Evolutionary conservation across 2,113 vertebrate genomes (phyloP).

Genomic region (Mobula hypostoma): DNA sequence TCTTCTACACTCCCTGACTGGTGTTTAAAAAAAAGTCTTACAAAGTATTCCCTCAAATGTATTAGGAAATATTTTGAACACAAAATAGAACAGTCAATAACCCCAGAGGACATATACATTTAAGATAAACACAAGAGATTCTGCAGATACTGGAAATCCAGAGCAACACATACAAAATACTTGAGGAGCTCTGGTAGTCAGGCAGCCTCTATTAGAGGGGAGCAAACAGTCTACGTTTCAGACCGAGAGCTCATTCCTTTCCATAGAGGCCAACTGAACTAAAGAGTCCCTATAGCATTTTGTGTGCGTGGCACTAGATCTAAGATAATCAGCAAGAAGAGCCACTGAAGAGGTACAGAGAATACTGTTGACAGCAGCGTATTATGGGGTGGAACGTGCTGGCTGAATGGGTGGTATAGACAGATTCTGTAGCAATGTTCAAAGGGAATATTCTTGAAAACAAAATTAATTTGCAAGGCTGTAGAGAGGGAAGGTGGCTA

Average conservation of each 20-base stretch:
- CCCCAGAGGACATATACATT: not conserved
- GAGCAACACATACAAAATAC: too few species aligned
- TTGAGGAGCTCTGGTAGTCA: too few species aligned
- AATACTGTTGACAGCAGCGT: not conserved
- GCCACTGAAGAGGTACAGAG: not conserved
- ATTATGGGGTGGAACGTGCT: not conserved
- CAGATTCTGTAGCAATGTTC: not conserved
- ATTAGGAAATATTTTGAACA: not conserved
- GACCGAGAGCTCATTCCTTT: too few species aligned
- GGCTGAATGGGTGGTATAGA: not conserved
- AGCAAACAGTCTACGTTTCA: too few species aligned
- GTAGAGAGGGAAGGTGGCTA: not conserved
- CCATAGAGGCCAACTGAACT: too few species aligned
- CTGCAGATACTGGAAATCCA: too few species aligned
- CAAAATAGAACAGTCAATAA: not conserved
- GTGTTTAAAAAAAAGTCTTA: not conserved
- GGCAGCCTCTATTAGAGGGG: too few species aligned
- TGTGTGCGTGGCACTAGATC: not conserved
- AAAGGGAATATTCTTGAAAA: not conserved
- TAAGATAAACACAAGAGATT: not conserved
- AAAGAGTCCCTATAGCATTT: too few species aligned
- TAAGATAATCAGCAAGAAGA: not conserved
- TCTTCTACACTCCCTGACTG: not conserved
- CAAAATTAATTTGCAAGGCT: not conserved
- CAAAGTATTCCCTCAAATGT: not conserved